A percentile compares a stretch with the other conserved stretches of the same genome.
phyloP scores from a whole-genome alignment of 2,797 vertebrate species.

The Eremophila alpestris region DNA sequence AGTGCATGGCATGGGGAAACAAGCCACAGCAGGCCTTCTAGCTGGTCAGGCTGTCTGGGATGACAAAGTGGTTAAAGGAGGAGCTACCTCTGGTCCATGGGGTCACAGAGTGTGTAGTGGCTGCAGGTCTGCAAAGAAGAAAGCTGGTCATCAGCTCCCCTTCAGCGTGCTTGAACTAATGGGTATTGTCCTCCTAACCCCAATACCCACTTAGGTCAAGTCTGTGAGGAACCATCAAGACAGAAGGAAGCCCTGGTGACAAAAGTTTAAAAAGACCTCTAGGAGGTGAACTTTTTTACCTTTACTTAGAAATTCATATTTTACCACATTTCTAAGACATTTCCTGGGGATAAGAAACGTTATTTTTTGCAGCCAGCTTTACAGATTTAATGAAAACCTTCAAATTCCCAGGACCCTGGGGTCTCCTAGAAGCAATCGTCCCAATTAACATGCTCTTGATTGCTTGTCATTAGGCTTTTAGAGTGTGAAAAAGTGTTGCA shows the following conservation, averaged over 20 bases:
- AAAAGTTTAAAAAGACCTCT: neutral
- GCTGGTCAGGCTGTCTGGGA: neutral
- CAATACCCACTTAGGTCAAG: neutral
- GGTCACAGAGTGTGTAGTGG: neutral
- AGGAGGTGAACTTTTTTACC: neutral
- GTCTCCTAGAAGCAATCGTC: neutral
- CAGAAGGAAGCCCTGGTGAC: neutral
- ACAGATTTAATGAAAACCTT: conserved; percentile 43
- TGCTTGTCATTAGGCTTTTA: conserved; percentile 58
- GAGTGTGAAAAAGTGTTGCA: conserved; percentile 45
- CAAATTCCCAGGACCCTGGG: conserved; percentile 22
- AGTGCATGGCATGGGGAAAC: neutral
- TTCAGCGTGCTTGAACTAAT: neutral
- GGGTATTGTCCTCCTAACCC: neutral
- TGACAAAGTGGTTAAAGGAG: neutral
- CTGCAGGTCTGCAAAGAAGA: neutral
- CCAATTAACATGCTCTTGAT: conserved; percentile 68
- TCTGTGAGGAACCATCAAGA: neutral
- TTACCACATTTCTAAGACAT: neutral
- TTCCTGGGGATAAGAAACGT: neutral
- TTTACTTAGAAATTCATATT: conserved; percentile 22
- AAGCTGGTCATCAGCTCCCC: neutral
- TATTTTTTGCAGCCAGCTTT: neutral
- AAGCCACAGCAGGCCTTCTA: fast-evolving
- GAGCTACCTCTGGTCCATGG: neutral